These are phyloP conservation scores for Equus quagga DNA, from an alignment of 2,113 vertebrate species.

Conservation along the genomic window DNA sequence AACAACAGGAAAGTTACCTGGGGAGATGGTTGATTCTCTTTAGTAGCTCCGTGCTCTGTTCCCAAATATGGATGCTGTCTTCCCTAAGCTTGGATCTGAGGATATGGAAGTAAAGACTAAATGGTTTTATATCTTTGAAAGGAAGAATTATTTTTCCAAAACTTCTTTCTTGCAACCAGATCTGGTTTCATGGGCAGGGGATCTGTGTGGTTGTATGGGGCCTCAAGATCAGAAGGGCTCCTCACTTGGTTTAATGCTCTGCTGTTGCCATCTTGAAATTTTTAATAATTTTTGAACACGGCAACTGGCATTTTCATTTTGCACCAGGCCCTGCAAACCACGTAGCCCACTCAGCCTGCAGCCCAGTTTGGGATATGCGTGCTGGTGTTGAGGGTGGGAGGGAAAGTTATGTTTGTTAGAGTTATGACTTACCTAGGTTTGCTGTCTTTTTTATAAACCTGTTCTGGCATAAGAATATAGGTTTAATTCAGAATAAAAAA, in stretches of 20 bases:
- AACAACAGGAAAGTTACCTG: background rate
- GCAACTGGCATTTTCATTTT: background rate
- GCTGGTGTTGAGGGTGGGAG: background rate
- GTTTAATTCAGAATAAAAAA: background rate
- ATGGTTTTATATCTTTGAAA: conserved; percentile 3
- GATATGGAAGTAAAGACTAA: background rate
- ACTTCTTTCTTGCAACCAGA: background rate
- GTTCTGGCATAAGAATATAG: background rate
- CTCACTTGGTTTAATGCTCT: background rate
- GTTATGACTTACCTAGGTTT: background rate
- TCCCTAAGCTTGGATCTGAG: background rate
- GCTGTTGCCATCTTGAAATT: background rate
- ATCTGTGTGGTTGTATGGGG: background rate
- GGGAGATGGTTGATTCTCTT: background rate
- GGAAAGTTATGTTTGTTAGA: background rate
- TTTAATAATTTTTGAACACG: background rate
- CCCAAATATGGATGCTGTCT: background rate
- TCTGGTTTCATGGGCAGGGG: background rate
- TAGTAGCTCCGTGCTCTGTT: background rate
- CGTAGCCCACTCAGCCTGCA: background rate
- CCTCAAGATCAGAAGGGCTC: background rate
- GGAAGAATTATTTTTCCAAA: background rate
- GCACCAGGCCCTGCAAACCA: background rate
- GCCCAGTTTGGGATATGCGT: background rate
- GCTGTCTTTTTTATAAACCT: background rate